phyloP scores from a whole-genome alignment of 2,113 vertebrate genomes.

The Okapia johnstoni region DNA sequence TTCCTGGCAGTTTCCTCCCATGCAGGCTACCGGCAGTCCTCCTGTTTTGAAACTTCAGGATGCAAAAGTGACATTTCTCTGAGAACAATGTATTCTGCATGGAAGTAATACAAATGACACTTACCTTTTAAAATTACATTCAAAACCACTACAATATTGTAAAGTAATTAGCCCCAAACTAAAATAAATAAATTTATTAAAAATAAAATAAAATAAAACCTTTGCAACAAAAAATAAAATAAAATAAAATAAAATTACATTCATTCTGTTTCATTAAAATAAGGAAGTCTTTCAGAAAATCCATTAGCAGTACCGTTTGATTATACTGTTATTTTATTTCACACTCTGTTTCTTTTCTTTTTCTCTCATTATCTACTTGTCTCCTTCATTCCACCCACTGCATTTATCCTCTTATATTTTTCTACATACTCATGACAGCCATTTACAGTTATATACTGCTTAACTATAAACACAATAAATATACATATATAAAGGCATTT shows the following conservation, averaged over 20 bases:
- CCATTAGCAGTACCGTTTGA: not conserved
- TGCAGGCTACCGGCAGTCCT: not conserved
- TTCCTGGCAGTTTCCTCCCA: not conserved
- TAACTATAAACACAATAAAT: not conserved
- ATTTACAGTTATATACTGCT: not conserved
- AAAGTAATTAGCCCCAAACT: no score
- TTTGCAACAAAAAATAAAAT: no score
- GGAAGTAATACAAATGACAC: not conserved
- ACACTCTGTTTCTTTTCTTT: not conserved
- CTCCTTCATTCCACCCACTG: not conserved
- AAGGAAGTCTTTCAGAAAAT: not conserved
- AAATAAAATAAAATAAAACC: no score
- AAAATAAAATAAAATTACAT: not conserved
- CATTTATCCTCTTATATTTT: not conserved
- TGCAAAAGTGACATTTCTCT: not conserved
- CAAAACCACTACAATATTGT: no score
- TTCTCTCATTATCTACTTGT: not conserved
- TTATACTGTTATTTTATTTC: not conserved
- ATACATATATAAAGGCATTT: not conserved
- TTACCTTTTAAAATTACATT: not conserved
- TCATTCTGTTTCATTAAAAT: not conserved
- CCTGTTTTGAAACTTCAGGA: not conserved
- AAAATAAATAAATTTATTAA: no score
- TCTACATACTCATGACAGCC: not conserved
- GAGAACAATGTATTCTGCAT: not conserved